These are phyloP conservation scores for Sarcoramphus papa DNA, from an alignment of 2,797 vertebrate species.

Conservation along the genomic window DNA sequence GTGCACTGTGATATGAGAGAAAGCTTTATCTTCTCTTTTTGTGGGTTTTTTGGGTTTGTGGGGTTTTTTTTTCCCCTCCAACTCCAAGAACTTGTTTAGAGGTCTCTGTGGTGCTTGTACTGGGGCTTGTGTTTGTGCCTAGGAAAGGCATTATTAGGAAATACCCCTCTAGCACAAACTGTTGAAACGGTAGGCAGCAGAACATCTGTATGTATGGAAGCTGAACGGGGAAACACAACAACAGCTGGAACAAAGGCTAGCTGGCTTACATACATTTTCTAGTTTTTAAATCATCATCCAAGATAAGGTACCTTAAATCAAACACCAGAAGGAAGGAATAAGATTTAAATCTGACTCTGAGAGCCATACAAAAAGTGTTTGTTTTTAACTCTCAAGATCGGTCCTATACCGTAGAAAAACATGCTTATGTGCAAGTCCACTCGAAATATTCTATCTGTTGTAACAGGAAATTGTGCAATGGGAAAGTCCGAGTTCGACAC, in stretches of 20 bases:
- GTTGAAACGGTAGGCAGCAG: neutral
- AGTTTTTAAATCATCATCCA: neutral
- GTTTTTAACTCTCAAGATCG: neutral
- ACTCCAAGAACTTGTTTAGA: neutral
- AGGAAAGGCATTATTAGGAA: neutral
- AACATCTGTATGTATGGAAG: neutral
- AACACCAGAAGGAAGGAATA: neutral
- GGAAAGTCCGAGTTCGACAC: neutral
- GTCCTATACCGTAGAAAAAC: neutral
- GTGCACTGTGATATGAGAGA: fast-evolving
- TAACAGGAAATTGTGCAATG: neutral
- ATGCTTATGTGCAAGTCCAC: neutral
- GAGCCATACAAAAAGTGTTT: neutral
- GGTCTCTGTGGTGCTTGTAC: neutral
- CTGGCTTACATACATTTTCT: neutral
- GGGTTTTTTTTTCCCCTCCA: neutral
- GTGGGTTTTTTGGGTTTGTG: neutral
- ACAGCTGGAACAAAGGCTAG: neutral
- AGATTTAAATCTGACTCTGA: neutral
- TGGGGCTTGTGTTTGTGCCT: neutral
- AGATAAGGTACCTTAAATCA: neutral
- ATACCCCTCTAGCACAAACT: neutral
- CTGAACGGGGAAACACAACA: neutral
- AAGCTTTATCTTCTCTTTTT: neutral
- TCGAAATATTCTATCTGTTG: neutral